phyloP scores from a whole-genome alignment of 1,140 invertebrate species.

The Heliconius himera region DNA sequence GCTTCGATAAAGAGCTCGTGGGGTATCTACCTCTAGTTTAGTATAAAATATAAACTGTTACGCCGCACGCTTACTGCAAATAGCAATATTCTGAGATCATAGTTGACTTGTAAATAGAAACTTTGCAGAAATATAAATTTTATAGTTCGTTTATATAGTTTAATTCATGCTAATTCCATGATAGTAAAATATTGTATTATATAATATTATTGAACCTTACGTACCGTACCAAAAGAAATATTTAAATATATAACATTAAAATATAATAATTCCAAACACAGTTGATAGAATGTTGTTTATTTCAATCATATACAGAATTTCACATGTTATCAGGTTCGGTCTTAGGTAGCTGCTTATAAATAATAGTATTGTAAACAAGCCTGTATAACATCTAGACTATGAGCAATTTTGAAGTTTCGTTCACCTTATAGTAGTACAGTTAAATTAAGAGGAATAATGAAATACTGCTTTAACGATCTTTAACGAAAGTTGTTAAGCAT shows the following conservation, averaged over 20 bases:
- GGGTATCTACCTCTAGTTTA: constrained; percentile 36
- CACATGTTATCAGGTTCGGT: too few relatives aligned
- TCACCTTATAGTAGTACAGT: too few relatives aligned
- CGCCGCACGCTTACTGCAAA: constrained; percentile 47
- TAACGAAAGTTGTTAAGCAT: too few relatives aligned
- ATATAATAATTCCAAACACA: background rate
- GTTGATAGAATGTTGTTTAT: background rate
- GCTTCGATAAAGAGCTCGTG: constrained; percentile 39
- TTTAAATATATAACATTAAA: background rate
- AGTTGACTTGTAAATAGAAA: constrained; percentile 49
- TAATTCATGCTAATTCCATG: background rate
- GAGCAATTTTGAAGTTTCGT: too few relatives aligned
- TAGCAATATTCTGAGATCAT: constrained; percentile 71
- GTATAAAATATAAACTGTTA: constrained; percentile 46
- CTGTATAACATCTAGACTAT: too few relatives aligned
- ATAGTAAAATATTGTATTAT: background rate
- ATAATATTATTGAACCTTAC: background rate
- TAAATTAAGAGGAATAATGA: too few relatives aligned
- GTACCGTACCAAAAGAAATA: background rate
- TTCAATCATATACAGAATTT: background rate
- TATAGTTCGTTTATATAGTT: background rate
- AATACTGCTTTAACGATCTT: too few relatives aligned
- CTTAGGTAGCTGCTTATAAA: too few relatives aligned
- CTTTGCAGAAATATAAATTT: constrained; percentile 12
- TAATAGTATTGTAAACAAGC: too few relatives aligned